Evolutionary conservation across 2,113 vertebrate genomes (phyloP).

Genomic region (Ia io): DNA sequence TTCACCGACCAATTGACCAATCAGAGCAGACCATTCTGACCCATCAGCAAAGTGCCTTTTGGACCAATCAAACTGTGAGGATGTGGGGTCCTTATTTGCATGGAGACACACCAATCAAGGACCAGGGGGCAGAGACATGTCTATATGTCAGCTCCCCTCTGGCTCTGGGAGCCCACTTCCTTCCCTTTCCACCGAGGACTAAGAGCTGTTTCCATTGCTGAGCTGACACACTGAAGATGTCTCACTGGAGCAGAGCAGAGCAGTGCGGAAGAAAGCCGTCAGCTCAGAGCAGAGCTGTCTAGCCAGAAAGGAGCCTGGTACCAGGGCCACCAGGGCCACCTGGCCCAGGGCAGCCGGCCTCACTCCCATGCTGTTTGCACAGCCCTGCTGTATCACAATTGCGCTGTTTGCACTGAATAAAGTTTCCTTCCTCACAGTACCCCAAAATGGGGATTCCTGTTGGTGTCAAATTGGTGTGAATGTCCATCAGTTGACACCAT

Average conservation of each 20-base stretch:
- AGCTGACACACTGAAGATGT: not conserved
- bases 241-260: not conserved
- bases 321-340: not conserved
- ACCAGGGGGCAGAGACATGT: not conserved
- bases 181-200: not conserved
- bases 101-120: not conserved
- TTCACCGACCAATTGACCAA: not conserved
- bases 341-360: not conserved
- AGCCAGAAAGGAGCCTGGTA: not conserved
- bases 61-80: not conserved
- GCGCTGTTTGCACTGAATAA: not conserved
- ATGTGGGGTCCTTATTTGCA: not conserved
- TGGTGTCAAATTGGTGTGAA: not conserved
- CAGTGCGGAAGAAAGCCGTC: not conserved
- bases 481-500: not conserved
- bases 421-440: not conserved
- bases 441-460: not conserved
- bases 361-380: too few relatives aligned
- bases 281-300: not conserved
- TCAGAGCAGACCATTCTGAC: not conserved
- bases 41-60: not conserved
- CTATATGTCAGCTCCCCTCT: not conserved
- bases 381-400: not conserved
- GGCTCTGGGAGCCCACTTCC: not conserved
- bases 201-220: not conserved